Percentiles rank a stretch among this genome's conserved stretches.
These are phyloP conservation scores for Burhinus oedicnemus DNA, from an alignment of 2,113 vertebrate genomes.

Conservation along the genomic window DNA sequence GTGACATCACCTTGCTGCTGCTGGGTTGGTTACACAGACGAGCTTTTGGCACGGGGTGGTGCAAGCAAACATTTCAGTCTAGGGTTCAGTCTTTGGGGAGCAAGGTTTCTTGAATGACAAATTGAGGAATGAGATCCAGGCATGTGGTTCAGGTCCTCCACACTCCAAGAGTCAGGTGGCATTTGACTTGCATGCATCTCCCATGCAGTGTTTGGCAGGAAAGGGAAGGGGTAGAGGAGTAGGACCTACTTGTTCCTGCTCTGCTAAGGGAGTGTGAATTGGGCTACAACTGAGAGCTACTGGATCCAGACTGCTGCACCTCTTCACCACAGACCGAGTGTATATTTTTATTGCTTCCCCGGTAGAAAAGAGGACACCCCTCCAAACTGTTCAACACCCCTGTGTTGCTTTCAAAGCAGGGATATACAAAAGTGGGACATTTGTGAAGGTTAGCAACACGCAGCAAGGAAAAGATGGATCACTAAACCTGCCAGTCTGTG, in stretches of 20 bases:
- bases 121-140: not conserved
- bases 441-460: not conserved
- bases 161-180: not conserved
- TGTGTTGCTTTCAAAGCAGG: not conserved
- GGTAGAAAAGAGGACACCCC: not conserved
- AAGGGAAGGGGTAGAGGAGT: not conserved
- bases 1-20: not conserved
- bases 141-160: not conserved
- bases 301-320: not conserved
- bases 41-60: not conserved
- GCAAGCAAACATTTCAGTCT: not conserved
- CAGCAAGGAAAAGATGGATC: not conserved
- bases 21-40: fast-evolving
- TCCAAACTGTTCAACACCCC: not conserved
- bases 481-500: not conserved
- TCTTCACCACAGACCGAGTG: not conserved
- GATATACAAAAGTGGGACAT: not conserved
- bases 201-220: not conserved
- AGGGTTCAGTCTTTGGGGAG: not conserved
- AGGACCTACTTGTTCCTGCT: not conserved
- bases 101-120: not conserved
- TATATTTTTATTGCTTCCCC: not conserved
- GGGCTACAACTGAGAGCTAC: not conserved
- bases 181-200: not conserved
- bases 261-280: not conserved